phyloP scores from a whole-genome alignment of 2,113 vertebrate genomes.

The Stictonetta naevosa region DNA sequence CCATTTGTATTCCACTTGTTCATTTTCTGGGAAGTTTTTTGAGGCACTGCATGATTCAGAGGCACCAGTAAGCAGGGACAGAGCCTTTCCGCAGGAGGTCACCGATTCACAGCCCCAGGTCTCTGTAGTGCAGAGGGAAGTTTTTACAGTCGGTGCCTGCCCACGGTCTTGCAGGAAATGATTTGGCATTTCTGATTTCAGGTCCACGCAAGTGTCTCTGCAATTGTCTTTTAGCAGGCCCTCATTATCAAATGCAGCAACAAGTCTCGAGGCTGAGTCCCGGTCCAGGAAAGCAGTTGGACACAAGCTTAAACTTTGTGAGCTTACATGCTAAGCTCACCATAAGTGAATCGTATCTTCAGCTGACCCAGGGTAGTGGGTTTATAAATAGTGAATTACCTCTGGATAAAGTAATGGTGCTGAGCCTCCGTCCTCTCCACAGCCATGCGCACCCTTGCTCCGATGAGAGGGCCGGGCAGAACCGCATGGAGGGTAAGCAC shows the following conservation, averaged over 20 bases:
- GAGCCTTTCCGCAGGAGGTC: neutral
- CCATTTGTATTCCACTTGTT: neutral
- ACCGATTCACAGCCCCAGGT: neutral
- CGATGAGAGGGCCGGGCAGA: neutral
- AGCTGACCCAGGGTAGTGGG: neutral
- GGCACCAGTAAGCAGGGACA: neutral
- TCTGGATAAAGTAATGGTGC: neutral
- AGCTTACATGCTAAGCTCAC: neutral
- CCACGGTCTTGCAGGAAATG: neutral
- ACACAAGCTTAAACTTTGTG: neutral
- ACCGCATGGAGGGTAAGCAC: accelerated
- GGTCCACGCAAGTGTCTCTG: neutral
- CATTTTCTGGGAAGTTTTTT: neutral
- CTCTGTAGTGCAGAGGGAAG: neutral
- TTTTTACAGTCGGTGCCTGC: no score
- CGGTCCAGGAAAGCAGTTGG: neutral
- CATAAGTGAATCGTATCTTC: neutral
- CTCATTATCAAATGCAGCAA: neutral
- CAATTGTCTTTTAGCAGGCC: neutral
- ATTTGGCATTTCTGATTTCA: neutral
- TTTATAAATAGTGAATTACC: neutral
- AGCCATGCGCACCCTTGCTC: neutral
- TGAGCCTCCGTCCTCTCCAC: neutral
- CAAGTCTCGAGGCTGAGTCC: neutral
- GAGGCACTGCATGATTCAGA: neutral